Conservation (phyloP, 2,888 invertebrate genomes). For the Eristalis tenax region DNA sequence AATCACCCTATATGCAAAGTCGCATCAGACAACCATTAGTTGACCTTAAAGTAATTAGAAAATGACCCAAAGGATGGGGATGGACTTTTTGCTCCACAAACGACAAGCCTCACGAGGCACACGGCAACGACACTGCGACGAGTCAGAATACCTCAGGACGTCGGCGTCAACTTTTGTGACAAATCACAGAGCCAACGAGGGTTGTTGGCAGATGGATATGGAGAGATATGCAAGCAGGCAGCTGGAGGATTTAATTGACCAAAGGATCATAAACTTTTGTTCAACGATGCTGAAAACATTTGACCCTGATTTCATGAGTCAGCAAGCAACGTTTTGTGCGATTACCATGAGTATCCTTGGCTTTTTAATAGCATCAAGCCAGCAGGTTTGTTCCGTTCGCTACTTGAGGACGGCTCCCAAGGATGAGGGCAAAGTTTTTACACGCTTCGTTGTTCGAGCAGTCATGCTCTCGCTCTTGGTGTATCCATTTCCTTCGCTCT, state of each 20-base stretch:
- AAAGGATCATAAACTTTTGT: constrained; percentile 79
- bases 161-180: constrained; percentile 60
- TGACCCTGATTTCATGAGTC: constrained; percentile 80
- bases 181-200: constrained; percentile 56
- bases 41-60: constrained; percentile 72
- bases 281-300: constrained; percentile 79
- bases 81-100: constrained; percentile 45
- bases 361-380: constrained; percentile 73
- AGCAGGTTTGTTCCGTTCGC: constrained; percentile 48
- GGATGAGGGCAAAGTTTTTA: constrained; percentile 70
- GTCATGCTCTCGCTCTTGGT: constrained; percentile 12
- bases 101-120: constrained; percentile 34
- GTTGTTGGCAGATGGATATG: constrained; percentile 26
- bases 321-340: constrained; percentile 73
- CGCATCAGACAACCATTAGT: constrained; percentile 69
- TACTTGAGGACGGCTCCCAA: constrained; percentile 62
- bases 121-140: constrained; percentile 9
- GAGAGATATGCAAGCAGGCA: constrained; percentile 59
- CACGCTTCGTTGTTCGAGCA: constrained; percentile 59
- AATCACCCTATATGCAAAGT: constrained; percentile 67
- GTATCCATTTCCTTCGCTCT: neutral
- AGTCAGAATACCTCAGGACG: neutral
- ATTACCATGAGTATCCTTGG: constrained; percentile 73
- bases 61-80: constrained; percentile 34
- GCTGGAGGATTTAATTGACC: constrained; percentile 80